Conservation (phyloP, 1,140 invertebrate species). For the Manduca sexta region DNA sequence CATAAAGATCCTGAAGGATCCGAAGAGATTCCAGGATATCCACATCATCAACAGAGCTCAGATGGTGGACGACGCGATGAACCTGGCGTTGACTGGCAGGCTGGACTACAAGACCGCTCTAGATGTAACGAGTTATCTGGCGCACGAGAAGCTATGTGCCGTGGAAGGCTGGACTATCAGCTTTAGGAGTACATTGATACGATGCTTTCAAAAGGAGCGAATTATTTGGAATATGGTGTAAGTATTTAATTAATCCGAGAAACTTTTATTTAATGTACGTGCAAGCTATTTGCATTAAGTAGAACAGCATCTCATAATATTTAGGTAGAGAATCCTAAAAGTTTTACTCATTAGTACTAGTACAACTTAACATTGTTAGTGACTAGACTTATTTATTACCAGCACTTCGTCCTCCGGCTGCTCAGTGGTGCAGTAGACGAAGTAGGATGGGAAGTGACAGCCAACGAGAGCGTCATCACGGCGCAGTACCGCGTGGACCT, state of each 20-base stretch:
- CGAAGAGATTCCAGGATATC: constrained; percentile 76
- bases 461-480: constrained; percentile 77
- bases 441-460: constrained; percentile 77
- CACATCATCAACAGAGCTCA: constrained; percentile 89
- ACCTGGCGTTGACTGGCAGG: constrained; percentile 80
- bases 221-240: constrained; percentile 86
- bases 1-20: constrained; percentile 77
- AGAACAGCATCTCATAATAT: too few relatives aligned
- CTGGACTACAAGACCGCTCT: constrained; percentile 80
- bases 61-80: constrained; percentile 90
- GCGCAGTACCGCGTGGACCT: constrained; percentile 82
- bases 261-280: too few relatives aligned
- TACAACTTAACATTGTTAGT: background rate
- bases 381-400: constrained; percentile 21
- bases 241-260: constrained; percentile 9
- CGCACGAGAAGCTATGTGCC: constrained; percentile 85
- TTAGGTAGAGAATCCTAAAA: too few relatives aligned
- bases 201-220: constrained; percentile 82
- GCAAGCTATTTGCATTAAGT: too few relatives aligned
- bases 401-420: constrained; percentile 80
- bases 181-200: constrained; percentile 81
- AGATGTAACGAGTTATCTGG: constrained; percentile 83
- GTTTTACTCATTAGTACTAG: too few relatives aligned
- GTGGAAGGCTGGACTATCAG: constrained; percentile 83
- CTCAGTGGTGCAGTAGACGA: constrained; percentile 78